Base-by-base conservation (phyloP, 2,797 vertebrate genomes). In the Leuciscus waleckii region DNA sequence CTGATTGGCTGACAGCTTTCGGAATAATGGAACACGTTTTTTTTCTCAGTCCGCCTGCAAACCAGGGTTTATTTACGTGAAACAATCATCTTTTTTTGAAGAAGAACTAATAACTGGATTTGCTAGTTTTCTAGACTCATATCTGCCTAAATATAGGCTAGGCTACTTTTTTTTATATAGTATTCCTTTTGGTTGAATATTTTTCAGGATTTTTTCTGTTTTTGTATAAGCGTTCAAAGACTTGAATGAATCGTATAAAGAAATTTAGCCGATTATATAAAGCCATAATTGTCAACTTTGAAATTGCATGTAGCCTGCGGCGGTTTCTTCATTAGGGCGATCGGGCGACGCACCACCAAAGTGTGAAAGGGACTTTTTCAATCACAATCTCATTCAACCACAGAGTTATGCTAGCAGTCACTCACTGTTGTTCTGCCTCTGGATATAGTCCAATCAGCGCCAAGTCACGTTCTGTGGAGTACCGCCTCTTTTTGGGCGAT, bases 1-100 rank as follows among this genome's bases (percentile, higher is more conserved):
- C 51, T 39, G 35, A 77, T 58, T 77, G 51, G 35, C 51, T 77
- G 51, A 39, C 9, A 51, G 46, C 43, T 75, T 51, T 75, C 46
- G 29, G 49, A 35, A 75, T 37, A 54, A 75, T 35, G 32, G 19
- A 51, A 32, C 10, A 19, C n/a, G 2, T 19, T 43, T 14, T 43
- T 23, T 29, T 51, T 21, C 32, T 29, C 5, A 51, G 46, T 54
- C 29, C 0, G 0, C 29, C 29, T 51, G 46, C 6, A 75, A 35
- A 75, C 10, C 29, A 54, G 19, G 19, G 5, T 1, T 37, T 37
- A 10, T 35, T 54, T 35, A 2, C 29, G 14, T 35, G 29, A 32
- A 23, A 35, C 19, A 54, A 14, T 74, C 32, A 4, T 2, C 4
- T 11, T 74, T 32, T 32, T 74, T 26, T 46, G 3, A 9, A 41